Base-by-base conservation (phyloP, 2,888 invertebrate species). In the Leptinotarsa haldemani region DNA sequence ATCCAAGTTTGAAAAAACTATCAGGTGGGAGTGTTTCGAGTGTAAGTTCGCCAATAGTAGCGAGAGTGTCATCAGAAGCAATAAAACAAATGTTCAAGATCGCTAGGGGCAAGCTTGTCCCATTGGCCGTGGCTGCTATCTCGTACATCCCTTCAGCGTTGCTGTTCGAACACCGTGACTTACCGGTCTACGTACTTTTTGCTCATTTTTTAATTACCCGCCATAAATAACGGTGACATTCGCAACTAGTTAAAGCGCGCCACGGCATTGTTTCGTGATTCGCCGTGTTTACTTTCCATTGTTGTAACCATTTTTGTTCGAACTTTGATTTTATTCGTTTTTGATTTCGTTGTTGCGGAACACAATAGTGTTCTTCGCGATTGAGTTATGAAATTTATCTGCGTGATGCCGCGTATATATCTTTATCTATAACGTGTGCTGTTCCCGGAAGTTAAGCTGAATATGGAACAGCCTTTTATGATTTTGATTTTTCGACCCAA, bases 51-150 rank as follows among this genome's bases (percentile, higher is more conserved):
- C 83, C 83, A 83, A 83, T 83, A 79, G 82, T 79, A 80, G 79
- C 81, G 77, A 78, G 79, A 82, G 82, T 77, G 81, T 80, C 82
- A 82, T 82, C 82, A 80, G 79, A 79, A 78, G 82, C 80, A 83
- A 83, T 83, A 83, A 83, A 83, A 82, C 82, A 82, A 83, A 83
- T 81, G 79, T 74, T 74, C 47, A 71, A 74, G 74, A 74, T 74
- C 63, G 71, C 74, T 71, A 64, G 61, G 58, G 74, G 71, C 58
- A 65, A 61, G 67, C 72, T 50, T 65, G 65, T 63, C 67, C 75
- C 64, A 75, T 75, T 75, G 75, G 75, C 67, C 72, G 68, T 58
- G 46, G 61, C 70, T 20, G 66, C 67, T 64, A 40, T 46, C 56
- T 66, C 64, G 56, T 71, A 71, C 73, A 73, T 75, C 70, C 69